Conservation (phyloP, 1,140 invertebrate species). For the Thrips palmi region DNA sequence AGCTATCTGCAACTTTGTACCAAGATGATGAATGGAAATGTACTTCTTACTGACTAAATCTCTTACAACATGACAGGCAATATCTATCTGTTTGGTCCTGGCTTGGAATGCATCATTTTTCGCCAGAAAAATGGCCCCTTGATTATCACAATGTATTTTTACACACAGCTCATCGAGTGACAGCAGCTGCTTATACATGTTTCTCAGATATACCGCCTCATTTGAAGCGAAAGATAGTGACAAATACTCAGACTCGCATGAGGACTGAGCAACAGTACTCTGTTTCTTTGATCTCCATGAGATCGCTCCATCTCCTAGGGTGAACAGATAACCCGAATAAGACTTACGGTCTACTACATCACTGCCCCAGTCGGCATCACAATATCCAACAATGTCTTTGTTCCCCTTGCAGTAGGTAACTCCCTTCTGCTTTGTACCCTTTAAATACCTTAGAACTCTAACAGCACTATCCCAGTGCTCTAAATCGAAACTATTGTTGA, state of each 20-base stretch:
- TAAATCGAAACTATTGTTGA: conserved; percentile 14
- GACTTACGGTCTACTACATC: conserved; percentile 18
- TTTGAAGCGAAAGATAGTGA: no score
- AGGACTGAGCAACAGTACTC: conserved; percentile 25
- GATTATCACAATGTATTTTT: conserved; percentile 22
- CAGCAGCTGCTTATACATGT: no score
- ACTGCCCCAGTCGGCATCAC: conserved; percentile 20
- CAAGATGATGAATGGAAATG: conserved; percentile 9
- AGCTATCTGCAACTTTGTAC: conserved; percentile 6
- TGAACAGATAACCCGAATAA: conserved; percentile 21
- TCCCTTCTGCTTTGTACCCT: conserved; percentile 3
- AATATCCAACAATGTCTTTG: conserved; percentile 9
- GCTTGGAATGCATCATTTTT: background rate
- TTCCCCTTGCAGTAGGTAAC: conserved; percentile 13
- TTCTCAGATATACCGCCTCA: conserved; percentile 25
- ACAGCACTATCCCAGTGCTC: conserved; percentile 16
- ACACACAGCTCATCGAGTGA: no score
- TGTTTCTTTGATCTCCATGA: conserved; percentile 31
- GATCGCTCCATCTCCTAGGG: conserved; percentile 21
- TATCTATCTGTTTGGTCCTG: conserved; percentile 8
- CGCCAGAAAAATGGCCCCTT: conserved; percentile 12
- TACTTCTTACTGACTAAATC: conserved; percentile 9
- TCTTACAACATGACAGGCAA: conserved; percentile 9
- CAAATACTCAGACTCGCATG: no score
- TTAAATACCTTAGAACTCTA: no score